Base-by-base conservation (phyloP, 2,797 vertebrate genomes). In the Danio jaintianensis region DNA sequence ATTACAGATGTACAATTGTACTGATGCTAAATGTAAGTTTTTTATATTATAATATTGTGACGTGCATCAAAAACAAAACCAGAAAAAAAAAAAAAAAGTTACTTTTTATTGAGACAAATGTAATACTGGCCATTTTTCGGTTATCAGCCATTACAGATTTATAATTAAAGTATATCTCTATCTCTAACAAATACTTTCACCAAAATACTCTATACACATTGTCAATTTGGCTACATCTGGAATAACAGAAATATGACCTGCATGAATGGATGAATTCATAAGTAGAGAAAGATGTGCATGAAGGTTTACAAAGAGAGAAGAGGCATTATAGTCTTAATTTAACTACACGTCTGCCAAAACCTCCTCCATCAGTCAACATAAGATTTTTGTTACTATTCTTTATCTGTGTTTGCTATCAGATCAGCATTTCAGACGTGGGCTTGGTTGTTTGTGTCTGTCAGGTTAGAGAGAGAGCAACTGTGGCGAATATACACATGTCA, bases 361-460 rank as follows among this genome's bases (percentile, higher is more conserved):
- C 62, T 62, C 59, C n/a, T 40, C 16, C 36, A 15, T 29, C 20
- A 18, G 11, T 29, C 36, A 18, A 50, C 48, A 52, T 69, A 29
- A 38, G 18, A 58, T 72, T 58, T 70, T 10, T 43, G 52, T 16
- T 29, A 10, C 7, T 58, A 42, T 15, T 29, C 29, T 55, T 4
- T 55, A 40, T 10, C n/a, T 43, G 20, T 70, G 11, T 70, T 43
- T 72, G 10, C 52, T 45, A 62, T 71, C 56, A 29, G 66, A 61
- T 43, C 58, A 63, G 47, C 3, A 45, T 53, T 71, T 52, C 22
- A 61, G 45, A 72, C 53, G 67, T 45, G 36, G 45, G 45, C 7
- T 56, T 45, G 36, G 13, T 52, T 70, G 66, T 78, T 69, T 78
- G 53, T 61, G 55, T 40, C 69, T 77, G 62, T 45, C 1, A 12